Evolutionary conservation across 2,113 vertebrate species (phyloP).

Genomic region (Sapayoa aenigma): DNA sequence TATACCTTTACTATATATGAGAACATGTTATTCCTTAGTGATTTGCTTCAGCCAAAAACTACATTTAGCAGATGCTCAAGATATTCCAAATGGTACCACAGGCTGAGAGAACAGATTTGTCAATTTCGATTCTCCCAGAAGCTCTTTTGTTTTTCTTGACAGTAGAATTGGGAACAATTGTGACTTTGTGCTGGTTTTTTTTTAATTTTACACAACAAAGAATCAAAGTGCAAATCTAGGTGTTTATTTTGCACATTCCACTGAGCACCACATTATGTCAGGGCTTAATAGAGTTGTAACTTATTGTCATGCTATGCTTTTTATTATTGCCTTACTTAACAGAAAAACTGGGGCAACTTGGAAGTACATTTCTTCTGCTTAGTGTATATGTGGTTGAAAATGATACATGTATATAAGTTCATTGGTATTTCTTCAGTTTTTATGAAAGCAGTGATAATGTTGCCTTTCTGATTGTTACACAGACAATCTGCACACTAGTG

Average conservation of each 20-base stretch:
- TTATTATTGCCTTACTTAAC: conserved; percentile 68
- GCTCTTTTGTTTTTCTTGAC: background rate
- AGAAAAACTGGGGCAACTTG: conserved; percentile 21
- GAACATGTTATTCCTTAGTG: conserved; percentile 71
- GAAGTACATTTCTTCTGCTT: conserved; percentile 24
- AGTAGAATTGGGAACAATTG: conserved; percentile 19
- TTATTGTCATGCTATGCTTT: conserved; percentile 39
- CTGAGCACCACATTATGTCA: background rate
- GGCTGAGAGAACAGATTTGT: conserved; percentile 67
- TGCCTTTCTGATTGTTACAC: conserved; percentile 23
- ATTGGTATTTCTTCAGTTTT: background rate
- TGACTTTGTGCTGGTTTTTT: background rate
- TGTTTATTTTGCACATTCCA: conserved; percentile 40
- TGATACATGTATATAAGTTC: background rate
- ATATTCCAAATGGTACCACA: conserved; percentile 82
- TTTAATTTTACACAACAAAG: conserved; percentile 8
- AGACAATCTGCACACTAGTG: conserved; percentile 57
- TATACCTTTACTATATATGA: background rate
- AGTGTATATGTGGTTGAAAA: background rate
- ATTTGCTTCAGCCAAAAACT: conserved; percentile 87
- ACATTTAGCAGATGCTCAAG: conserved; percentile 91
- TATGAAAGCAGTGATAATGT: background rate
- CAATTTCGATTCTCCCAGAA: background rate
- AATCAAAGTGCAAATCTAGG: conserved; percentile 24
- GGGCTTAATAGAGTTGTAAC: background rate